Evolutionary conservation across 1,140 invertebrate species (phyloP).

Genomic region (Drosophila fuyamai): DNA sequence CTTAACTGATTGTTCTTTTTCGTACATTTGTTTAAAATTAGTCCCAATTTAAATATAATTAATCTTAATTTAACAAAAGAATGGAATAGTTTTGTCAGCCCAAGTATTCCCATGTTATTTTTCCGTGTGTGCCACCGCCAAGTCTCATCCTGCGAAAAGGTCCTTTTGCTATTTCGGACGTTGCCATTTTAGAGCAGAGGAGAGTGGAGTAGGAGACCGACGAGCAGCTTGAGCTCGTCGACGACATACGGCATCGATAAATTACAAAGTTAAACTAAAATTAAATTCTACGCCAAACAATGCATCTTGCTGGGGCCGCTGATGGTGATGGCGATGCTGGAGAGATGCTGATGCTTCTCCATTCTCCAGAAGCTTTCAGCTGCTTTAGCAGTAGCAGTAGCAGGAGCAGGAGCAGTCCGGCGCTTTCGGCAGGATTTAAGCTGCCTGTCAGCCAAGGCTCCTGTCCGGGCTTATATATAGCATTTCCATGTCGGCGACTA

Average conservation of each 20-base stretch:
- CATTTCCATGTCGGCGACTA: constrained; percentile 82
- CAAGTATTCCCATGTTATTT: not conserved
- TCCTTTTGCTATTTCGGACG: constrained; percentile 33
- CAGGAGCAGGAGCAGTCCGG: constrained; percentile 18
- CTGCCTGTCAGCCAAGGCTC: constrained; percentile 75
- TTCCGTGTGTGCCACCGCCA: constrained; percentile 15
- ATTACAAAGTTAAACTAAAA: constrained; percentile 84
- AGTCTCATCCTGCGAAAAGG: constrained; percentile 29
- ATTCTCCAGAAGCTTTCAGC: constrained; percentile 14
- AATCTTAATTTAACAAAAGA: too few relatives aligned
- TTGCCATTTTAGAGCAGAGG: constrained; percentile 19
- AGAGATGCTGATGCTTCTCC: constrained; percentile 34
- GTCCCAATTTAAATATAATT: too few relatives aligned
- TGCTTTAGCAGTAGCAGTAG: constrained; percentile 7
- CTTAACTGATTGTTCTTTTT: too few relatives aligned
- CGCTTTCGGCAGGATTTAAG: constrained; percentile 80
- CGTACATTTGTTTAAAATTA: too few relatives aligned
- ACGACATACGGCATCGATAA: constrained; percentile 83
- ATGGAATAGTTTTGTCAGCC: too few relatives aligned
- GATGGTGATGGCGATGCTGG: constrained; percentile 15
- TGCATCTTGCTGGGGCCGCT: constrained; percentile 67
- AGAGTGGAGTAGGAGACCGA: not conserved
- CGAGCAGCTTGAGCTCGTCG: constrained; percentile 50
- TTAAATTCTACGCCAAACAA: constrained; percentile 84
- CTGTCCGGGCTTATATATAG: constrained; percentile 70